Evolutionary conservation across 2,797 vertebrate genomes (phyloP).

Genomic region (Sebastes matsubarae): DNA sequence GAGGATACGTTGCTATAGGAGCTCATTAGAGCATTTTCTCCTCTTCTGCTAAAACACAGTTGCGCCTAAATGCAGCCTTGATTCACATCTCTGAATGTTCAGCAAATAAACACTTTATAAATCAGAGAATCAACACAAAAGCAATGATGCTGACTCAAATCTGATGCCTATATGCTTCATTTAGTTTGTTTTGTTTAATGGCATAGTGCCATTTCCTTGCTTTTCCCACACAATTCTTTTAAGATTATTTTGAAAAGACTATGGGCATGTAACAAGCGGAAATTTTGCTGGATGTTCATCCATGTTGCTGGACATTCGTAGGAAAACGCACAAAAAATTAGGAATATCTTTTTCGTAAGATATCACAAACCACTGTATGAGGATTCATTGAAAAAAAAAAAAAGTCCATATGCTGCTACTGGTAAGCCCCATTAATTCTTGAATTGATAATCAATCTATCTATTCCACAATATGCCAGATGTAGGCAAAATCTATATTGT

Average conservation of each 20-base stretch:
- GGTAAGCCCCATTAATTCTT: neutral
- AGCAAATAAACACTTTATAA: neutral
- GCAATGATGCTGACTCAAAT: neutral
- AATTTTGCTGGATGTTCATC: too few species aligned
- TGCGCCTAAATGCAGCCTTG: neutral
- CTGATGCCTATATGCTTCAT: conserved; percentile 4
- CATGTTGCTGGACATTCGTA: too few species aligned
- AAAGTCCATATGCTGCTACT: neutral
- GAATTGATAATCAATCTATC: neutral
- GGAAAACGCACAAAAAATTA: too few species aligned
- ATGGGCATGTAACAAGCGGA: too few species aligned
- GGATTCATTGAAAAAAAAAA: too few species aligned
- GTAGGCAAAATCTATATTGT: neutral
- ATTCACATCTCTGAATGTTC: neutral
- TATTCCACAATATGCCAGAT: neutral
- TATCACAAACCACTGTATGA: too few species aligned
- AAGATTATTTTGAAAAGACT: too few species aligned
- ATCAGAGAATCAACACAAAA: neutral
- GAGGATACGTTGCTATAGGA: too few species aligned
- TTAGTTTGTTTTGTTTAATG: conserved; percentile 2
- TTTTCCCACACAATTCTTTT: neutral
- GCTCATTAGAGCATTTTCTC: neutral
- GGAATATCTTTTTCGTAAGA: too few species aligned
- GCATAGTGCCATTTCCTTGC: neutral
- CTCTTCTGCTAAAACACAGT: neutral